Conservation (phyloP, 2,113 vertebrate species). For the Cyrtonyx montezumae region DNA sequence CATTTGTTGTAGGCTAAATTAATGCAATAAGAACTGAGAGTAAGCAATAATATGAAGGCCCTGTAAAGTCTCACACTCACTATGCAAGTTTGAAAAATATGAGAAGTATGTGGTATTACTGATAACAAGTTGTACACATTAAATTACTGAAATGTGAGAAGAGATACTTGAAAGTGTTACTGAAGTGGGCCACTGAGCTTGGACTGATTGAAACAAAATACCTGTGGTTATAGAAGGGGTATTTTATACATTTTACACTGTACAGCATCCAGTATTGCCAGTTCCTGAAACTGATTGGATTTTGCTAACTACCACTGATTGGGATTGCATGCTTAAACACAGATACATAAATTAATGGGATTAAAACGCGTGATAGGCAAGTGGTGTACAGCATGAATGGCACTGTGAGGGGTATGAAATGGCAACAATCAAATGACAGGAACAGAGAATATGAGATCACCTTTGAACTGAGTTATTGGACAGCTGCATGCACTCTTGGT, state of each 20-base stretch:
- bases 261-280: background rate
- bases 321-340: background rate
- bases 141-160: background rate
- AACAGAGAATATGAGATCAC: background rate
- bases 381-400: background rate
- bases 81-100: background rate
- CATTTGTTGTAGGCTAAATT: background rate
- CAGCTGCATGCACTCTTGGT: conserved; percentile 14
- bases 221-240: background rate
- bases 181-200: background rate
- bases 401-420: background rate
- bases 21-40: background rate
- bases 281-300: background rate
- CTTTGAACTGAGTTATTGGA: conserved; percentile 26
- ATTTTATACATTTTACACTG: background rate
- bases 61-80: background rate
- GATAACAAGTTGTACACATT: background rate
- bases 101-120: background rate
- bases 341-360: background rate
- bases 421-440: background rate
- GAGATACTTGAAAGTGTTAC: background rate
- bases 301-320: background rate
- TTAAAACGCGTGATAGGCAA: background rate
- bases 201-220: background rate
- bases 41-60: background rate